Percentiles rank a stretch among this genome's conserved stretches.
These are phyloP conservation scores for Pachymerium ferrugineum DNA, from an alignment of 2,888 invertebrate species.

Conservation along the genomic window DNA sequence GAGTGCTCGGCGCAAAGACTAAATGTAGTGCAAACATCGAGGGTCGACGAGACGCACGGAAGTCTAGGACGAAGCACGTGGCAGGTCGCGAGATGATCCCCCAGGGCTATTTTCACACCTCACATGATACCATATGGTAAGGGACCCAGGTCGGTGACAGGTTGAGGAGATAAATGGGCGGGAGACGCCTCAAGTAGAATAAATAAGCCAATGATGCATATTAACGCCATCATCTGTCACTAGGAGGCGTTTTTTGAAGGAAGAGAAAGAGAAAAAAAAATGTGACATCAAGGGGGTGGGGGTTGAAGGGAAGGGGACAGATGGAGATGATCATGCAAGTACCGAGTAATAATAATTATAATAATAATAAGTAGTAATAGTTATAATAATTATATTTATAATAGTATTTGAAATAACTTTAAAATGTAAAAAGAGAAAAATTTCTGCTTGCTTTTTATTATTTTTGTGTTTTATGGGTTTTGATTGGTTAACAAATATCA, in stretches of 20 bases:
- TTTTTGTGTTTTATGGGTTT: too few relatives aligned
- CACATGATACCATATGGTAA: constrained; percentile 30
- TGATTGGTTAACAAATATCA: constrained; percentile 4
- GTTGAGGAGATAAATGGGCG: constrained; percentile 2
- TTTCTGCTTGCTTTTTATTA: too few relatives aligned
- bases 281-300: too few relatives aligned
- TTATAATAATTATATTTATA: too few relatives aligned
- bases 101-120: constrained; percentile 27
- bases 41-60: neutral
- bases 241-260: neutral
- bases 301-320: neutral
- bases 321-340: neutral
- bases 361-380: too few relatives aligned
- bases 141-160: neutral
- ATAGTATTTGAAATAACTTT: too few relatives aligned
- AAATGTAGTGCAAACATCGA: constrained; percentile 11
- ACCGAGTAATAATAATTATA: too few relatives aligned
- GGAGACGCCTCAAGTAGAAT: constrained; percentile 2
- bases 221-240: constrained; percentile 6
- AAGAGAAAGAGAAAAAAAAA: too few relatives aligned
- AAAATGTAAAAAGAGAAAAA: too few relatives aligned
- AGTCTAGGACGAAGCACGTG: neutral
- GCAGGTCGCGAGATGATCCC: neutral
- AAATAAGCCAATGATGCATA: constrained; percentile 5
- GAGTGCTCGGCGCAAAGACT: neutral